Evolutionary conservation across 2,797 vertebrate species (phyloP), one percentile per base, ranked within the genome.

Genomic region (Craterocephalus amniculus): DNA sequence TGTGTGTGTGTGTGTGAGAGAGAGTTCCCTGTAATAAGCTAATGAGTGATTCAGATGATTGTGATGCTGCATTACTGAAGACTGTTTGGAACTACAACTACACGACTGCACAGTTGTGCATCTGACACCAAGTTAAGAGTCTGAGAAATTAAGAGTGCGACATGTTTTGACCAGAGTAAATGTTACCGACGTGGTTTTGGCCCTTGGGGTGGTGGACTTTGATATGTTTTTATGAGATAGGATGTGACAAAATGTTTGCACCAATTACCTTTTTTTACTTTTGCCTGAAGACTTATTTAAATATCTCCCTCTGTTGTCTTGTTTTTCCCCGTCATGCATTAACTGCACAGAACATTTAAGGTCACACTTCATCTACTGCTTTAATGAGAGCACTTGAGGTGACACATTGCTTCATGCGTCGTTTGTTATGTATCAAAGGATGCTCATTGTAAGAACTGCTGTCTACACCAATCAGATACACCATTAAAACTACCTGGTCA

Each of bases 31-130:
- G 58, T 67, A 80, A 76, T 72, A 56, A 77, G 43, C 74, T 78
- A 78, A 74, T 65, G 73, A 80, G 68, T n/a, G 45, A 63, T 62
- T 62, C 43, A 55, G 80, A 75, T 81, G 81, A 63, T 69, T 69
- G 14, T 6, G 35, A 62, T 60, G 76, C 75, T 83, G 80, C 71
- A 52, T 79, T 78, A 68, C 70, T 79, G n/a, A n/a, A n/a, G n/a
- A n/a, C n/a, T n/a, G 36, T 61, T 72, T 54, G 60, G 67, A 52
- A 58, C 32, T 48, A 7, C 56, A 58, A 59, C 58, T n/a, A n/a
- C 55, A 3, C 60, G 52, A 51, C n/a, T n/a, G n/a, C n/a, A n/a
- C n/a, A 43, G 64, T 52, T 3, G 58, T 45, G 49, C 24, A 27
- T 22, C 62, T 27, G 71, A 71, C 64, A 18, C 48, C 26, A 8